These are phyloP conservation scores for Linnaemya vulpina DNA, from an alignment of 2,888 invertebrate genomes.

Conservation along the genomic window DNA sequence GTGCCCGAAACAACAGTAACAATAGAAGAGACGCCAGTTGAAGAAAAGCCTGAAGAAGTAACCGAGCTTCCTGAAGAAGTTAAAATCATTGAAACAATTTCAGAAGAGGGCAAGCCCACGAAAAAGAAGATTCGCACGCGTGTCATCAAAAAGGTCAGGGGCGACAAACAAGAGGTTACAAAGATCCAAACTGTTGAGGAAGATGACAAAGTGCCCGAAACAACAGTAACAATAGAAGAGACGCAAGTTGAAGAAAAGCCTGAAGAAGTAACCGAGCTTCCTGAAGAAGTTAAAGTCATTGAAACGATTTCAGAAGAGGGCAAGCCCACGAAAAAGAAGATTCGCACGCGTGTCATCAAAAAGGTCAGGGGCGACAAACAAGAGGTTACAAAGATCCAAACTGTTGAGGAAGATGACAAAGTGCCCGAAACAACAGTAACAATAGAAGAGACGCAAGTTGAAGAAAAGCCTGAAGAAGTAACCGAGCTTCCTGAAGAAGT, in stretches of 20 bases:
- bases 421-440: conserved; percentile 32
- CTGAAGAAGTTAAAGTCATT: conserved; percentile 19
- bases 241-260: neutral
- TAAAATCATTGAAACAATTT: neutral
- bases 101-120: conserved; percentile 4
- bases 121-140: conserved; percentile 33
- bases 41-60: neutral
- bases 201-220: conserved; percentile 31
- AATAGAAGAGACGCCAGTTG: conserved; percentile 2
- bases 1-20: conserved; percentile 29
- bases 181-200: conserved; percentile 41
- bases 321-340: conserved; percentile 29
- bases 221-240: conserved; percentile 32
- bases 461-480: conserved; percentile 6
- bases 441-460: neutral
- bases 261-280: conserved; percentile 8
- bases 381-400: conserved; percentile 28
- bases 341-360: conserved; percentile 32
- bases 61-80: conserved; percentile 19
- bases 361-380: conserved; percentile 22
- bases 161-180: conserved; percentile 29
- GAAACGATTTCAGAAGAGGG: conserved; percentile 18
- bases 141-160: conserved; percentile 24
- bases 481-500: conserved; percentile 28
- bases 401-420: conserved; percentile 29